Evolutionary conservation across 2,113 vertebrate species (phyloP).

Genomic region (Nothoprocta pentlandii): DNA sequence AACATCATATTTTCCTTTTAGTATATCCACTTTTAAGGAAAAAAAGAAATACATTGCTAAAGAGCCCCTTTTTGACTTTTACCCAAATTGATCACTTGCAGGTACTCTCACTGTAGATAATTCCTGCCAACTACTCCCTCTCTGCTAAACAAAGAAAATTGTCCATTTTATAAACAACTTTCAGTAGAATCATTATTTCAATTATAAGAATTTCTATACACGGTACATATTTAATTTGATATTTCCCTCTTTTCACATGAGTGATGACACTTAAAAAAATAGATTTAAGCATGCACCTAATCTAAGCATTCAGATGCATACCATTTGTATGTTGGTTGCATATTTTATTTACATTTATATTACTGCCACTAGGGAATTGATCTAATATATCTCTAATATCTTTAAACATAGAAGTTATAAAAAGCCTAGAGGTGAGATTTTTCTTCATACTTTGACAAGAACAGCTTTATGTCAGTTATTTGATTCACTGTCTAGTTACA

Average conservation of each 20-base stretch:
- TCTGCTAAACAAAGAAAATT: neutral
- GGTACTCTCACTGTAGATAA: neutral
- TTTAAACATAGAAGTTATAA: neutral
- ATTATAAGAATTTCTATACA: neutral
- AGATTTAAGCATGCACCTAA: neutral
- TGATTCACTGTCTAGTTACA: neutral
- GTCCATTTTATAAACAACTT: neutral
- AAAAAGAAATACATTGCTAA: neutral
- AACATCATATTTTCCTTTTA: neutral
- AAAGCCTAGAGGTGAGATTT: neutral
- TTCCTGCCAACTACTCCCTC: neutral
- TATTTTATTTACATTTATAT: neutral
- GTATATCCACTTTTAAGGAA: neutral
- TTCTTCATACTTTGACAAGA: neutral
- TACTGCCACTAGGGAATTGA: neutral
- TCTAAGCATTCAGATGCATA: neutral
- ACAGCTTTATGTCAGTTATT: neutral
- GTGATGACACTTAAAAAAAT: neutral
- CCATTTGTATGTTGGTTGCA: neutral
- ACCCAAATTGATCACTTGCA: neutral
- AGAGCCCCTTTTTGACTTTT: neutral
- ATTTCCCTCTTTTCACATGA: neutral
- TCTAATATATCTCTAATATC: neutral
- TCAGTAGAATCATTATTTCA: neutral
- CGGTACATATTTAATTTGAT: neutral